Conservation (phyloP, 2,797 vertebrate genomes). For the Microctenopoma lineatum region DNA sequence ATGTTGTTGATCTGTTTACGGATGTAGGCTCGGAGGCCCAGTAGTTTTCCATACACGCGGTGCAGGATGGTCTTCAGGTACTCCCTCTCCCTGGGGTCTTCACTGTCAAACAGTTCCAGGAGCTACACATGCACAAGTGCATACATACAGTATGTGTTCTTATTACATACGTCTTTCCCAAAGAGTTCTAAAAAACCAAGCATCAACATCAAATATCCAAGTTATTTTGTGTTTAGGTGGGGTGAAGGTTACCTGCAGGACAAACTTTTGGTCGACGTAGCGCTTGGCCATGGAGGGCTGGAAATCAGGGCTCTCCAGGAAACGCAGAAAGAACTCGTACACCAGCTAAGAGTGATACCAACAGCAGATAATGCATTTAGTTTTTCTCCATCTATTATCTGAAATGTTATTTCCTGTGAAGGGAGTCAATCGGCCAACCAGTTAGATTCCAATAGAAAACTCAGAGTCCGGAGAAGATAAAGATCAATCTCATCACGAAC, state of each 20-base stretch:
- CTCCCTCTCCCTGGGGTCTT: conserved; percentile 93
- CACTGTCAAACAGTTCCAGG: conserved; percentile 92
- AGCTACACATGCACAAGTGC: conserved; percentile 76
- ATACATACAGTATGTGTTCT: conserved; percentile 7
- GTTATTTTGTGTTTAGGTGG: too few species aligned
- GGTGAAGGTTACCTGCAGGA: conserved; percentile 84
- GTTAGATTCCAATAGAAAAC: too few species aligned
- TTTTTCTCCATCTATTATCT: too few species aligned
- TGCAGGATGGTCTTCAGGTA: conserved; percentile 95
- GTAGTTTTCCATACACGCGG: conserved; percentile 93
- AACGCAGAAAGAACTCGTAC: conserved; percentile 94
- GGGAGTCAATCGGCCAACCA: too few species aligned
- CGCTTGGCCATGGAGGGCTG: conserved; percentile 94
- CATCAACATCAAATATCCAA: too few species aligned
- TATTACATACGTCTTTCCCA: too few species aligned
- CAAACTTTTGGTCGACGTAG: conserved; percentile 95
- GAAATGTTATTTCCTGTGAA: too few species aligned
- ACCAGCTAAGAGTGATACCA: conserved; percentile 82
- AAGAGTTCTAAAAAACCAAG: too few species aligned
- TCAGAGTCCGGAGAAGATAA: too few species aligned
- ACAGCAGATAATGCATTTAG: background rate
- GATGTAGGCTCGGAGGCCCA: conserved; percentile 93
- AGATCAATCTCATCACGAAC: too few species aligned
- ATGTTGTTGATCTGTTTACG: conserved; percentile 97
- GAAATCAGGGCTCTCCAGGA: conserved; percentile 94